Base-by-base conservation (phyloP, 2,888 invertebrate species). In the Ormyrus rosae region DNA sequence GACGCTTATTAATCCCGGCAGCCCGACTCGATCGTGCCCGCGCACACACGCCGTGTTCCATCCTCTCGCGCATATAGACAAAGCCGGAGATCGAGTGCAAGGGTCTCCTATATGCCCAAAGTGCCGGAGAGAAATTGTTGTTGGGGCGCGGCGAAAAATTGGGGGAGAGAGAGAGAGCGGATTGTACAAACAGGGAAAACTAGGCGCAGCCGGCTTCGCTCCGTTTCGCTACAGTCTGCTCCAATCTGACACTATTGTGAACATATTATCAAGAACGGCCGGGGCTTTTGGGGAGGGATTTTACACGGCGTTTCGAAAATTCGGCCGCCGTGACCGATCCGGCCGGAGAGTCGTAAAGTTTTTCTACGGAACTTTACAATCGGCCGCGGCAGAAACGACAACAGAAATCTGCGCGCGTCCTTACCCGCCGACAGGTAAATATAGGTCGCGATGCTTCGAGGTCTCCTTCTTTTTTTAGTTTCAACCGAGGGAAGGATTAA, bases 101-200 rank as follows among this genome's bases (percentile, higher is more conserved):
- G 34, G 34, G 34, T 34, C 34, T 34, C 34, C 34, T 4, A 3
- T 34, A 4, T 34, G 3, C 34, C 34, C 60, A 34, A 13, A 3
- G 76, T 48, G 9, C 50, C 9, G 34, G 58, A 53, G 11, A 34
- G 58, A 19, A 2, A 34, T 34, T 34, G 34, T 58, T 9, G 19
- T 53, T 69, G 64, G 73, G 83, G 82, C 53, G 82, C 63, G 74
- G 79, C 74, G 81, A 81, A 82, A 83, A 81, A 82, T 78, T 60
- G 83, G 79, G 82, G 82, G 79, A 83, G 78, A 83, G 68, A 80
- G 76, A 69, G 60, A 63, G 69, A 55, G 82, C 74, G 78, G 86
- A 87, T 87, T 86, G 87, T 86, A 86, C 85, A 87, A 88, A 87
- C 85, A 87, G 86, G 87, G 86, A 87, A 86, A 86, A 34, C 34